Evolutionary conservation across 2,113 vertebrate species (phyloP).

Genomic region (Heteronetta atricapilla): DNA sequence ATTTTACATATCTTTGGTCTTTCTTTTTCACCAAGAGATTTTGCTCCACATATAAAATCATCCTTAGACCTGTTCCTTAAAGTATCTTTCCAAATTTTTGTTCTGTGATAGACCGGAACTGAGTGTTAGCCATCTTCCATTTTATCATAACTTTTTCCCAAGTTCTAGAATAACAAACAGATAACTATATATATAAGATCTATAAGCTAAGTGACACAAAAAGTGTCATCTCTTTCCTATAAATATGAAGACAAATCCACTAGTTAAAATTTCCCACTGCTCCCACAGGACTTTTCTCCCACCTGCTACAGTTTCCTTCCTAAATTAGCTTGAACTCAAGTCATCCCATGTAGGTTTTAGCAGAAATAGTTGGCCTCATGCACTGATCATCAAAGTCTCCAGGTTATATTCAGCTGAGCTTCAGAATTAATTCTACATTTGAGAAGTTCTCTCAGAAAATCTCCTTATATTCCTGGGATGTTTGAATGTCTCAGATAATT

Average conservation of each 20-base stretch:
- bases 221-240: not conserved
- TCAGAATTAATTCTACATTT: not conserved
- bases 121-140: not conserved
- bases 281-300: not conserved
- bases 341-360: not conserved
- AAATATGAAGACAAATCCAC: not conserved
- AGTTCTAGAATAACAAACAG: not conserved
- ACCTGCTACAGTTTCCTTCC: not conserved
- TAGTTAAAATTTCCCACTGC: not conserved
- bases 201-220: not conserved
- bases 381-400: not conserved
- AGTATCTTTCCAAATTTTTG: not conserved
- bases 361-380: not conserved
- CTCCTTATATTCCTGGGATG: not conserved
- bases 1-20: not conserved
- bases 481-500: not conserved
- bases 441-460: not conserved
- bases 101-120: not conserved
- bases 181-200: not conserved
- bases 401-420: not conserved
- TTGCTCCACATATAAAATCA: not conserved
- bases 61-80: not conserved
- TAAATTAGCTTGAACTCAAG: not conserved
- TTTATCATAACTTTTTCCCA: not conserved
- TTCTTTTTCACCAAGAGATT: not conserved